phyloP scores from a whole-genome alignment of 2,888 invertebrate genomes.

The Sthenelais limicola region DNA sequence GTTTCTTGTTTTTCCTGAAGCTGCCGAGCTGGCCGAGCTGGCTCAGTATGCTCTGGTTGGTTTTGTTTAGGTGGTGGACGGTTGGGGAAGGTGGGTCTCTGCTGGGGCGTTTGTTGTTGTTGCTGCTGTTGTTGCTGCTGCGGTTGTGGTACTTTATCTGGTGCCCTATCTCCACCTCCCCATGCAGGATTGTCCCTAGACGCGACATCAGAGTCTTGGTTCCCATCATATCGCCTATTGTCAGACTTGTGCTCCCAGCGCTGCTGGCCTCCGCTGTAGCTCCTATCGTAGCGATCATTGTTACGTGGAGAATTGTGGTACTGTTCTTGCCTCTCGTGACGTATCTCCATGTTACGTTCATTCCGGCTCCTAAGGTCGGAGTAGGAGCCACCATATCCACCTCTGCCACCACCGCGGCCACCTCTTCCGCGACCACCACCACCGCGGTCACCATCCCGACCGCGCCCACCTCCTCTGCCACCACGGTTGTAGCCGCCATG shows the following conservation, averaged over 20 bases:
- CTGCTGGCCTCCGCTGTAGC: slow-evolving; percentile 59
- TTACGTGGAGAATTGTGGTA: background rate
- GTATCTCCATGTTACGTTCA: slow-evolving; percentile 17
- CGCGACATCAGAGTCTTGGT: background rate
- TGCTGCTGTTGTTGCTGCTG: background rate
- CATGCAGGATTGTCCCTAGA: no score
- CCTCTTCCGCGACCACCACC: slow-evolving; percentile 14
- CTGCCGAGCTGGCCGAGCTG: background rate
- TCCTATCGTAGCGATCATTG: slow-evolving; percentile 72
- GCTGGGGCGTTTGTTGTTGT: background rate
- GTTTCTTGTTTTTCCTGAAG: background rate
- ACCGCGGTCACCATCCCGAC: slow-evolving; percentile 21
- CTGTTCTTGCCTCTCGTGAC: slow-evolving; percentile 2
- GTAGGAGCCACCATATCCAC: slow-evolving; percentile 1
- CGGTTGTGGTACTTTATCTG: no score
- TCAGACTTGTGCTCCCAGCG: slow-evolving; percentile 6
- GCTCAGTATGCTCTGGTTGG: background rate
- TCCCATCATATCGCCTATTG: background rate
- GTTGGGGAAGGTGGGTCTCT: background rate
- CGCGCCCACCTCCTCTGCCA: background rate
- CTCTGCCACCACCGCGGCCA: background rate
- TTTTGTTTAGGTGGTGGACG: background rate
- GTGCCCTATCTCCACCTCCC: no score
- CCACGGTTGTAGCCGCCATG: slow-evolving; percentile 13
- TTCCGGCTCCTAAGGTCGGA: slow-evolving; percentile 9